Evolutionary conservation across 2,113 vertebrate species (phyloP).

Genomic region (Salvator merianae): DNA sequence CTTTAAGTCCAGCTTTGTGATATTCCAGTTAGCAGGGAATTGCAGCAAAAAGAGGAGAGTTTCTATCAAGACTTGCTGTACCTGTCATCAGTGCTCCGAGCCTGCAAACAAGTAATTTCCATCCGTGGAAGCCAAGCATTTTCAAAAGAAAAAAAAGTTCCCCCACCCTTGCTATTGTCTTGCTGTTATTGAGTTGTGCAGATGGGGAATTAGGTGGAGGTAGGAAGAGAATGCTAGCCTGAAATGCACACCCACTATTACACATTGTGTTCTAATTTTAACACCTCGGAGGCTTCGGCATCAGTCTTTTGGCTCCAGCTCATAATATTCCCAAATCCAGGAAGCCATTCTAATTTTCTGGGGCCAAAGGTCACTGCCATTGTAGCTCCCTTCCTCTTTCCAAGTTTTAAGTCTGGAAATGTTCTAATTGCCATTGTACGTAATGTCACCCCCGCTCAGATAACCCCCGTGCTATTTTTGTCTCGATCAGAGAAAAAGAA

Average conservation of each 20-base stretch:
- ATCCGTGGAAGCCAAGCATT: neutral
- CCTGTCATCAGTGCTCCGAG: neutral
- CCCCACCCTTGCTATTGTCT: slow-evolving; percentile 11
- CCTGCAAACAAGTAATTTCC: too few relatives aligned
- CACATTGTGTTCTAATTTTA: slow-evolving; percentile 40
- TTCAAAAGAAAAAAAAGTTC: neutral
- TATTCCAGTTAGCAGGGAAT: neutral
- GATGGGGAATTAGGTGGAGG: neutral
- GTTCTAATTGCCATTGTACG: neutral
- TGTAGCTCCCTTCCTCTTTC: slow-evolving; percentile 16
- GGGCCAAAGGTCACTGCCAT: slow-evolving; percentile 2
- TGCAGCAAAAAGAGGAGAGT: neutral
- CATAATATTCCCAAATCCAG: slow-evolving; percentile 15
- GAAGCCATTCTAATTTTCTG: slow-evolving; percentile 25
- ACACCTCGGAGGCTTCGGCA: slow-evolving; percentile 2
- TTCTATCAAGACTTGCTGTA: neutral
- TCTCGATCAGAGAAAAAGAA: neutral
- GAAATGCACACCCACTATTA: neutral
- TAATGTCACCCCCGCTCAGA: slow-evolving; percentile 3
- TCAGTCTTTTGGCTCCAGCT: neutral
- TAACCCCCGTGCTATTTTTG: slow-evolving; percentile 14
- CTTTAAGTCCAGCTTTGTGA: neutral
- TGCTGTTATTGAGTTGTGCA: neutral
- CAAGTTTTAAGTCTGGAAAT: slow-evolving; percentile 13
- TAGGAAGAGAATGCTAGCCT: neutral